Evolutionary conservation across 1,140 invertebrate species (phyloP).

Genomic region (Brachionus angularis): DNA sequence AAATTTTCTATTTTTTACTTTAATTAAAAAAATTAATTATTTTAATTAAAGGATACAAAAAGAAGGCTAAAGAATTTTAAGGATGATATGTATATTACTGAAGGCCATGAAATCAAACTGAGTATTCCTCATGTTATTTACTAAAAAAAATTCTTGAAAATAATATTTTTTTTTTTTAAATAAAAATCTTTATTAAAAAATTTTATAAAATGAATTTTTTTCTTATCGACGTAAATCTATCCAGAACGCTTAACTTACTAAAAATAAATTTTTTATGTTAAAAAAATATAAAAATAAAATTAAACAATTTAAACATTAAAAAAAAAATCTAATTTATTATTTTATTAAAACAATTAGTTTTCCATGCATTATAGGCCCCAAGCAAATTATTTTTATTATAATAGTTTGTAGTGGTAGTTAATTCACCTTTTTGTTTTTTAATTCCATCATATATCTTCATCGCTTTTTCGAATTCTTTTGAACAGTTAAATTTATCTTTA

Average conservation of each 20-base stretch:
- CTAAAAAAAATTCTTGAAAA: too few species aligned
- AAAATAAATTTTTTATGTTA: too few species aligned
- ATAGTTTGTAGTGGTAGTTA: slow-evolving; percentile 13
- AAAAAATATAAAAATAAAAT: too few species aligned
- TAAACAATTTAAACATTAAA: too few species aligned
- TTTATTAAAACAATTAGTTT: slow-evolving; percentile 31
- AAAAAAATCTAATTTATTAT: too few species aligned
- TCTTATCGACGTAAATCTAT: too few species aligned
- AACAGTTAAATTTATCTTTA: neutral
- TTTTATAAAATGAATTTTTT: too few species aligned
- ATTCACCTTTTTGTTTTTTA: slow-evolving; percentile 23
- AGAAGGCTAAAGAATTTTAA: slow-evolving; percentile 14
- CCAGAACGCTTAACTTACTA: too few species aligned
- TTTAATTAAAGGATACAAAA: slow-evolving; percentile 1
- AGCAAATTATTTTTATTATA: slow-evolving; percentile 32
- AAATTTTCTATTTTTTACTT: neutral
- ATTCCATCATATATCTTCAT: slow-evolving; percentile 39
- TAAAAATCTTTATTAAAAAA: too few species aligned
- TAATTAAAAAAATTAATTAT: neutral
- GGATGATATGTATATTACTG: neutral
- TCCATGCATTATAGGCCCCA: slow-evolving; percentile 7
- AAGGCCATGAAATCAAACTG: slow-evolving; percentile 19
- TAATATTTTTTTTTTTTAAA: too few species aligned
- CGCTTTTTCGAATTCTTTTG: slow-evolving; percentile 19
- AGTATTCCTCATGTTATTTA: too few species aligned